Base-by-base conservation (phyloP, 2,888 invertebrate genomes). In the Synergus itoensis region DNA sequence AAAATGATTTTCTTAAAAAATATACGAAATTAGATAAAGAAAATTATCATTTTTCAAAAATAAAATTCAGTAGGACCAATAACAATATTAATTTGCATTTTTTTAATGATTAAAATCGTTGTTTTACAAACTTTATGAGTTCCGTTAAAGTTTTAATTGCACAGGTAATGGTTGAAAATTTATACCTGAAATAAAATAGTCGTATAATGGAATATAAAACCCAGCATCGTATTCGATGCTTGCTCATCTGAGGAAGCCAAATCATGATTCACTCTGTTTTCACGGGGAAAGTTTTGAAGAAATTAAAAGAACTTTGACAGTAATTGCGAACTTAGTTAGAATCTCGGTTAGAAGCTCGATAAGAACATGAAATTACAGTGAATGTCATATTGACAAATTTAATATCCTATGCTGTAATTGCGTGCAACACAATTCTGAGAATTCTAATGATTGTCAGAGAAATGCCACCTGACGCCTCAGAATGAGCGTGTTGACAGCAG, bases 401-500 rank as follows among this genome's bases (percentile, higher is more conserved):
- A 53, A 53, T n/a, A n/a, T 53, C 53, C 53, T 53, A n/a, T 53
- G 53, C n/a, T n/a, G 3, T 53, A 9, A n/a, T n/a, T 53, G n/a
- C 9, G 9, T 53, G 53, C 53, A 53, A 8, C 53, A 53, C 53
- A n/a, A 9, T 7, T n/a, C 53, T 53, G n/a, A n/a, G n/a, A 53
- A n/a, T 53, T 73, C 53, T 73, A 73, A 73, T 73, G 73, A 73
- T 73, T 73, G 36, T 73, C 73, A 53, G 36, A 73, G 45, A 48
- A 73, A 53, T 40, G n/a, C 11, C 36, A 73, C 36, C 48, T 53
- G 48, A 73, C 53, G 28, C 36, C 53, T 53, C n/a, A n/a, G 53
- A 73, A 28, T 40, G 14, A 48, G 48, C 36, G 43, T 11, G 78
- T 36, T 79, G 79, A 79, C 79, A 79, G 77, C 21, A 77, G 79